Evolutionary conservation across 2,113 vertebrate genomes (phyloP), one percentile per base, ranked within the genome.

Genomic region (Carassius auratus): DNA sequence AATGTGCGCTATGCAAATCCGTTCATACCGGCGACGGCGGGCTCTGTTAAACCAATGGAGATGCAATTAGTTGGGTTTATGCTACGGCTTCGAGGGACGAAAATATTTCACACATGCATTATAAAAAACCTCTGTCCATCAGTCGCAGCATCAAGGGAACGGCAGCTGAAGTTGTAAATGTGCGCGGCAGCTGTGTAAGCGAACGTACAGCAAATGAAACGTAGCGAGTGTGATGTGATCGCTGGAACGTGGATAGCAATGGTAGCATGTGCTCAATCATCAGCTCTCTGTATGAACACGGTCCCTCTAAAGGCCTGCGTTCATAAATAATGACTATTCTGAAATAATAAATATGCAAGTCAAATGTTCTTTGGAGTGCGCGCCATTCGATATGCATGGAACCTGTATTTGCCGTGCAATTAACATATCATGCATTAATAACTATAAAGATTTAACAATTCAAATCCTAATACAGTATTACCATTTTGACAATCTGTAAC

Each of bases 181-280:
- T 69, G 79, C 50, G 8, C 45, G 12, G 42, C 79, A 69, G 79
- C 79, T 81, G 79, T 81, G 62, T 69, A 55, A 71, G 64, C 80
- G 5, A 82, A 36, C 17, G 8, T 13, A 69, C 10, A 3, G 64
- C 8, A 69, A 69, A 69, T 82, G 80, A 82, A 50, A 52, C 62
- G 23, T 69, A 69, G 19, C 48, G 62, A 69, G 64, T 19, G 5
- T 82, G 61, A 68, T 82, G 80, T 81, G 76, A 79, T 79, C 19
- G 50, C 78, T 66, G 38, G 38, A 48, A 81, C 38, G 59, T 62
- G 36, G 74, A 52, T 15, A 26, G 48, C 12, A 2, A 52, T 26
- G 7, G 13, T 50, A 55, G 74, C 74, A 30, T 4, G 38, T 9
- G 5, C 71, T 74, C 71, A 13, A 74, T 74, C 48, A 76, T 76